phyloP scores from a whole-genome alignment of 2,113 vertebrate species.

The Choloepus hoffmanni region DNA sequence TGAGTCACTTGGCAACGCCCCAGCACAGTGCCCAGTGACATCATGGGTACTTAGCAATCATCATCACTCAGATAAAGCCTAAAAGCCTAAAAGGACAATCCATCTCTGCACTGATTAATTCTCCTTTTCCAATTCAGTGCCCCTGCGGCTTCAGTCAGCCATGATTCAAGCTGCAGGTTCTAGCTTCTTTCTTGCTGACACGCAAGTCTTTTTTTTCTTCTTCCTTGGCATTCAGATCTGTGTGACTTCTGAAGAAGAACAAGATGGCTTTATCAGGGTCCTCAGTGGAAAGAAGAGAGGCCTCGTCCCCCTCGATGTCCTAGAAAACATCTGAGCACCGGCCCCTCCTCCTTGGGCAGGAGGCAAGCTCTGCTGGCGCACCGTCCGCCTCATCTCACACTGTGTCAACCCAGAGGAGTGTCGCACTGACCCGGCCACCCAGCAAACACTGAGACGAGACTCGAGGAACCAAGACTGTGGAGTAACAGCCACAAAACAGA shows the following conservation, averaged over 20 bases:
- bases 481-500: slow-evolving; percentile 61
- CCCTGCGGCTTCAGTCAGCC: neutral
- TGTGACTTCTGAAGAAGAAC: slow-evolving; percentile 93
- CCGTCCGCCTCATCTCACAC: slow-evolving; percentile 84
- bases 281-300: slow-evolving; percentile 96
- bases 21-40: too few species aligned
- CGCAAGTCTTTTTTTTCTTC: neutral
- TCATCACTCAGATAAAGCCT: neutral
- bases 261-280: slow-evolving; percentile 94
- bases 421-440: slow-evolving; percentile 46
- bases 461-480: slow-evolving; percentile 76
- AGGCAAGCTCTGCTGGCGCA: slow-evolving; percentile 77
- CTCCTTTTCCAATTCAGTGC: neutral
- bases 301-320: slow-evolving; percentile 93
- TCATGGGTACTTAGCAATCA: rapidly evolving
- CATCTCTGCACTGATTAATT: neutral
- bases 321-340: slow-evolving; percentile 94
- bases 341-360: slow-evolving; percentile 66
- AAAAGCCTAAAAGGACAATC: neutral
- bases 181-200: neutral
- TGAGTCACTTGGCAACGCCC: neutral
- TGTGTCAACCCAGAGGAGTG: slow-evolving; percentile 56
- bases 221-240: slow-evolving; percentile 91
- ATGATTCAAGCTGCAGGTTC: neutral
- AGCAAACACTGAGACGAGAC: slow-evolving; percentile 79